Conservation (phyloP, 2,888 invertebrate species). For the Prosapia bicincta region DNA sequence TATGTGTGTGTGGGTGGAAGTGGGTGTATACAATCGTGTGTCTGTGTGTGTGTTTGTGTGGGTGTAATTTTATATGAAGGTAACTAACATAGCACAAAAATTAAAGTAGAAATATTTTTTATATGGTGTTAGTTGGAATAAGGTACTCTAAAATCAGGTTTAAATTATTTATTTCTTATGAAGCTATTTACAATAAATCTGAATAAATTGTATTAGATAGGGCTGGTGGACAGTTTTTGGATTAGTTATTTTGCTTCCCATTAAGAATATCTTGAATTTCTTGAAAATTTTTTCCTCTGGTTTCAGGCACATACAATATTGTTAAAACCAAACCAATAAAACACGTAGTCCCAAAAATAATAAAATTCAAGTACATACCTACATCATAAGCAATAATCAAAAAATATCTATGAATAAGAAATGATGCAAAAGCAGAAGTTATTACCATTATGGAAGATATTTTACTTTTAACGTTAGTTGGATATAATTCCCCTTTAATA, state of each 20-base stretch:
- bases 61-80: too few relatives aligned
- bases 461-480: constrained; percentile 58
- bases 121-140: too few relatives aligned
- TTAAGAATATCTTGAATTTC: constrained; percentile 62
- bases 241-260: constrained; percentile 6
- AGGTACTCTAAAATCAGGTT: too few relatives aligned
- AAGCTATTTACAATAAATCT: too few relatives aligned
- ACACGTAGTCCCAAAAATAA: constrained; percentile 60
- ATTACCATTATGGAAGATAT: constrained; percentile 58
- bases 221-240: too few relatives aligned
- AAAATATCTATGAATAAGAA: constrained; percentile 57
- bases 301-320: constrained; percentile 59
- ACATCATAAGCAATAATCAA: constrained; percentile 55
- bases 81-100: too few relatives aligned
- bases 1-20: too few relatives aligned
- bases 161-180: too few relatives aligned
- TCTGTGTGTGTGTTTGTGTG: too few relatives aligned
- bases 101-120: too few relatives aligned
- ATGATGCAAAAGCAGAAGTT: constrained; percentile 54
- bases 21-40: too few relatives aligned
- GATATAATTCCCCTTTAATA: constrained; percentile 61
- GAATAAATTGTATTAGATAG: too few relatives aligned
- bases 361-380: constrained; percentile 62
- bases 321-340: constrained; percentile 59
- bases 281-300: constrained; percentile 65